phyloP scores from a whole-genome alignment of 2,888 invertebrate genomes.

The Mimas tiliae region DNA sequence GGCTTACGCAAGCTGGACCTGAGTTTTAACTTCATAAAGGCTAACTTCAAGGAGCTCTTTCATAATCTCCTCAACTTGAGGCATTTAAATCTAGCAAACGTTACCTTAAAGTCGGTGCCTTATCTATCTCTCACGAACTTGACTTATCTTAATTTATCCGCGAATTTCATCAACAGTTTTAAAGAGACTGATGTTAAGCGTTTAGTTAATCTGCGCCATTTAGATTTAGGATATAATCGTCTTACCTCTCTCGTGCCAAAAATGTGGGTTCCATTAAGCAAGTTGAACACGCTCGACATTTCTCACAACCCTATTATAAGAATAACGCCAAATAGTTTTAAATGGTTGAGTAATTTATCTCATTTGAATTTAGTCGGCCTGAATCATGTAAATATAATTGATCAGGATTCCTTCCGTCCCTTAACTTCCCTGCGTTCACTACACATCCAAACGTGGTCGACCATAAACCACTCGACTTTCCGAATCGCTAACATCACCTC shows the following conservation, averaged over 20 bases:
- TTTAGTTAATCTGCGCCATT: conserved; percentile 88
- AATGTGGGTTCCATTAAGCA: conserved; percentile 88
- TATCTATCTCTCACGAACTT: conserved; percentile 91
- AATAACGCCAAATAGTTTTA: conserved; percentile 89
- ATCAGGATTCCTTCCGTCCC: conserved; percentile 89
- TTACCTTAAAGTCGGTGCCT: conserved; percentile 91
- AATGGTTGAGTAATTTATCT: conserved; percentile 88
- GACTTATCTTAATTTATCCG: conserved; percentile 91
- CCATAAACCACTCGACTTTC: conserved; percentile 87
- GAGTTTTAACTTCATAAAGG: conserved; percentile 91
- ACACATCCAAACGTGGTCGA: conserved; percentile 90
- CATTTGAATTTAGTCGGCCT: conserved; percentile 90
- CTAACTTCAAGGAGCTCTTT: conserved; percentile 94
- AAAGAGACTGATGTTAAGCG: conserved; percentile 89
- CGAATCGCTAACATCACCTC: conserved; percentile 89
- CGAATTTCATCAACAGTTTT: conserved; percentile 89
- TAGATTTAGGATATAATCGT: conserved; percentile 91
- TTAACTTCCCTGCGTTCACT: conserved; percentile 89
- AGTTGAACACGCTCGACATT: conserved; percentile 90
- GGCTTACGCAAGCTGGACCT: conserved; percentile 92
- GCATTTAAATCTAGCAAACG: conserved; percentile 90
- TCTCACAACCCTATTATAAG: conserved; percentile 93
- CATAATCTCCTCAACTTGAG: conserved; percentile 93
- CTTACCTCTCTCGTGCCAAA: conserved; percentile 90
- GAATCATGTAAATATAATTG: conserved; percentile 89